Base-by-base conservation (phyloP, 2,797 vertebrate species). In the Sphenopsis melanotis region DNA sequence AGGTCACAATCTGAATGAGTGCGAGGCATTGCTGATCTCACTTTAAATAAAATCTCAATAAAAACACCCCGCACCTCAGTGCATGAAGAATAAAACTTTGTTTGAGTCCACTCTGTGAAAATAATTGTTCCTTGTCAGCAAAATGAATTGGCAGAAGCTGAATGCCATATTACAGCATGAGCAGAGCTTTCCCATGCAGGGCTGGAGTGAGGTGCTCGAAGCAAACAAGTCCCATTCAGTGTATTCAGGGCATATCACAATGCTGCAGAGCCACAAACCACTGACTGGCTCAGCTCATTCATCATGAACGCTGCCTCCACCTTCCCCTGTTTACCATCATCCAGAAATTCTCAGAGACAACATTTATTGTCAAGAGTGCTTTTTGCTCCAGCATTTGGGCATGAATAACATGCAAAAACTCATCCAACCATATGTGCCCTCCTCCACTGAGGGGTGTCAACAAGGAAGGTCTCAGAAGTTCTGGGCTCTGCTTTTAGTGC, bases 101-200 rank as follows among this genome's bases (percentile, higher is more conserved):
- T 86, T 60, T 68, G 84, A 85, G 57, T 36, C 19, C 64, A 39
- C 20, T 20, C 72, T 42, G 27, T 68, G 42, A 89, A 89, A 95
- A 78, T 23, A 93, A 80, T 77, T 87, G 32, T 64, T 70, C 52
- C 56, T 64, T 83, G 84, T 94, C 95, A 95, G 93, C 82, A 92
- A 91, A 94, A 94, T 75, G 20, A 72, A 92, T 49, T 95, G 96
- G 95, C 94, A 96, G 91, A 83, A 87, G 93, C 76, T 94, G 84
- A 95, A 94, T 96, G 79, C 57, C 69, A 65, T 55, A 64, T 57
- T 86, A 77, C n/a, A 88, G 84, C 60, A 60, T 6, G 52, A 22
- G n/a, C 76, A 86, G 85, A 92, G 82, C 60, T 96, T 96, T 95
- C 95, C 93, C 96, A 93, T 93, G 74, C 63, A 87, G 53, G 14